These are phyloP conservation scores for Melieria crassipennis DNA, from an alignment of 2,888 invertebrate species.

Conservation along the genomic window DNA sequence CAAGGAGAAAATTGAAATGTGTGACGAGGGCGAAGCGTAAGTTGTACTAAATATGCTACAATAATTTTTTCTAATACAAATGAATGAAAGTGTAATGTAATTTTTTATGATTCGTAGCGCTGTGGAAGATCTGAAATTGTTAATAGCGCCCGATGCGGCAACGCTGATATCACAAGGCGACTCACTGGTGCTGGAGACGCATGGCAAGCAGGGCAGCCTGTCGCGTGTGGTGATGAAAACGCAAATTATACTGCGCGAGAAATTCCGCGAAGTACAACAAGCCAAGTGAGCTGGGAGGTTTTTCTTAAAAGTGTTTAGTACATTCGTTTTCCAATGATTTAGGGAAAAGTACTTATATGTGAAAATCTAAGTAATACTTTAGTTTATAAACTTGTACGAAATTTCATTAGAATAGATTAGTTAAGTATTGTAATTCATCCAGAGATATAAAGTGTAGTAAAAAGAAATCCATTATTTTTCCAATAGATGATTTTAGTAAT, in stretches of 20 bases:
- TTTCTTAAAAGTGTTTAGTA: too few species aligned
- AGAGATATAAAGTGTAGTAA: too few species aligned
- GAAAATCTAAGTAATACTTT: too few species aligned
- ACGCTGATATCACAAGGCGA: slow-evolving; percentile 82
- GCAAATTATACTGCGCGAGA: slow-evolving; percentile 63
- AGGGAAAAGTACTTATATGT: too few species aligned
- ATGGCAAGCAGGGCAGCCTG: slow-evolving; percentile 65
- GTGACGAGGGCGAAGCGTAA: slow-evolving; percentile 60
- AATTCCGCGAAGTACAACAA: slow-evolving; percentile 64
- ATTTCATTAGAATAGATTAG: too few species aligned
- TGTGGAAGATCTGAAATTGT: slow-evolving; percentile 61
- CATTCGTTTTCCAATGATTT: too few species aligned
- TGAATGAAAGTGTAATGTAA: background rate
- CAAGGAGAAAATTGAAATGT: slow-evolving; percentile 59
- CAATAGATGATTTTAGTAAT: too few species aligned
- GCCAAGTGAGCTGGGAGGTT: slow-evolving; percentile 54
- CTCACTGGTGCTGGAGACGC: slow-evolving; percentile 76
- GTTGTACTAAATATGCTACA: slow-evolving; percentile 19
- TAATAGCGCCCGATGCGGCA: slow-evolving; percentile 79
- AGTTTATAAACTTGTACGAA: too few species aligned
- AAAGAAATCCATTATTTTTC: too few species aligned
- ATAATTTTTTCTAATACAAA: background rate
- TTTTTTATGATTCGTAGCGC: slow-evolving; percentile 46
- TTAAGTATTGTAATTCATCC: too few species aligned
- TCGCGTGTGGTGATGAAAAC: slow-evolving; percentile 64